Evolutionary conservation across 2,797 vertebrate species (phyloP).

Genomic region (Malurus leucopterus): DNA sequence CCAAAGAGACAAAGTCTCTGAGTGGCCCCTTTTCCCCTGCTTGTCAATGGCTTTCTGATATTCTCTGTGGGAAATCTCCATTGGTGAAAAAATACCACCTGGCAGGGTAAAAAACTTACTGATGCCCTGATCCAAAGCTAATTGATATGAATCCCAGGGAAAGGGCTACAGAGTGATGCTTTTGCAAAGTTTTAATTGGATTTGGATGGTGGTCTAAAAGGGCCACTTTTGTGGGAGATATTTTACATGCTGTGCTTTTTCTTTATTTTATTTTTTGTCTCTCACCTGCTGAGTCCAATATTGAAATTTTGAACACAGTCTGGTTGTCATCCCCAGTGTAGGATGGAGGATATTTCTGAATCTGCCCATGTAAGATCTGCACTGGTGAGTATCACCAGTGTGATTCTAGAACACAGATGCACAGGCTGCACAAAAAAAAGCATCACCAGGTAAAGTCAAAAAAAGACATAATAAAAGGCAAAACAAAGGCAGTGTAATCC

Average conservation of each 20-base stretch:
- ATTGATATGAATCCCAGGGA: neutral
- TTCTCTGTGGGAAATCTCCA: neutral
- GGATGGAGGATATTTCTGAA: neutral
- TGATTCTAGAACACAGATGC: neutral
- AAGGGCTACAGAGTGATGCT: neutral
- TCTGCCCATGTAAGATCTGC: neutral
- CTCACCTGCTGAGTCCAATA: neutral
- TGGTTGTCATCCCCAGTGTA: neutral
- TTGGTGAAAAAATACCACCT: neutral
- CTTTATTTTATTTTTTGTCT: neutral
- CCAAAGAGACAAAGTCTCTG: neutral
- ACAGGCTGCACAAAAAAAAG: neutral
- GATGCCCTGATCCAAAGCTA: neutral
- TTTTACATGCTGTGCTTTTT: neutral
- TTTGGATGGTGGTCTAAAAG: neutral
- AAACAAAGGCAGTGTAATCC: neutral
- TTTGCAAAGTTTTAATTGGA: neutral
- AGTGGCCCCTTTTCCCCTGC: neutral
- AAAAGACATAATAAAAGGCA: neutral
- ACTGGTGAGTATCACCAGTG: neutral
- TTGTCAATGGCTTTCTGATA: neutral
- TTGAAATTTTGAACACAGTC: neutral
- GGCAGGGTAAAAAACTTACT: neutral
- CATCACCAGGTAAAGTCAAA: neutral
- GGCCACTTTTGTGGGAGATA: neutral